Percentiles rank a stretch among this genome's conserved stretches.
Evolutionary conservation across 2,797 vertebrate genomes (phyloP).

Genomic region (Pelobates cultripes): DNA sequence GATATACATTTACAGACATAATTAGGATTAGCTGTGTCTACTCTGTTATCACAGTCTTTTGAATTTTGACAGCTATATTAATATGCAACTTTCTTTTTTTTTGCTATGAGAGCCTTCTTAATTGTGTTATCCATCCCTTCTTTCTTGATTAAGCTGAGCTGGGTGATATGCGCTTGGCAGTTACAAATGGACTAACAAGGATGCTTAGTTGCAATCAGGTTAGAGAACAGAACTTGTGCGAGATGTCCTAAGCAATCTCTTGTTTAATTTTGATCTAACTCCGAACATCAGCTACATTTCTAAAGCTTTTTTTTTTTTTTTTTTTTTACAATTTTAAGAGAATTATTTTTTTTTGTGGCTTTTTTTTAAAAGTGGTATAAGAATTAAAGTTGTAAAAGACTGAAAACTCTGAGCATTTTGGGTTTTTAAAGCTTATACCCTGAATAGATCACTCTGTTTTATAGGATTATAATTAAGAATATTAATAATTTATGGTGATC

Average conservation of each 20-base stretch:
- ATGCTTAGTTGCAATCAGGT: slow-evolving; percentile 25
- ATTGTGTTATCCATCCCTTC: slow-evolving; percentile 11
- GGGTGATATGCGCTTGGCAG: slow-evolving; percentile 29
- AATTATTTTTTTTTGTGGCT: no score
- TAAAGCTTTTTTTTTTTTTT: no score
- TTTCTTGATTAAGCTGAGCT: slow-evolving; percentile 26
- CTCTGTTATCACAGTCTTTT: background rate
- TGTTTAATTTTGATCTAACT: slow-evolving; percentile 19
- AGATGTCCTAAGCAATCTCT: slow-evolving; percentile 21
- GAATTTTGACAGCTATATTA: slow-evolving; percentile 13
- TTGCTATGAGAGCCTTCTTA: slow-evolving; percentile 19
- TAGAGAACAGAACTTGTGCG: slow-evolving; percentile 11
- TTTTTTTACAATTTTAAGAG: no score
- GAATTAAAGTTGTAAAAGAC: no score
- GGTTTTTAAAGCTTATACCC: no score
- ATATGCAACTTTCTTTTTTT: background rate
- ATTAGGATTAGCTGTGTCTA: background rate
- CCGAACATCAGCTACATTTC: background rate
- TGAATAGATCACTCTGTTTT: no score
- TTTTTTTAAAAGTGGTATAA: no score
- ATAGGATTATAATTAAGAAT: no score
- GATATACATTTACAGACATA: background rate
- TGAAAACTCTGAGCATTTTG: no score
- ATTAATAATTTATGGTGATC: no score
- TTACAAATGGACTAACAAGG: slow-evolving; percentile 26